Conservation (phyloP, 2,797 vertebrate genomes). For the Leuciscus waleckii region DNA sequence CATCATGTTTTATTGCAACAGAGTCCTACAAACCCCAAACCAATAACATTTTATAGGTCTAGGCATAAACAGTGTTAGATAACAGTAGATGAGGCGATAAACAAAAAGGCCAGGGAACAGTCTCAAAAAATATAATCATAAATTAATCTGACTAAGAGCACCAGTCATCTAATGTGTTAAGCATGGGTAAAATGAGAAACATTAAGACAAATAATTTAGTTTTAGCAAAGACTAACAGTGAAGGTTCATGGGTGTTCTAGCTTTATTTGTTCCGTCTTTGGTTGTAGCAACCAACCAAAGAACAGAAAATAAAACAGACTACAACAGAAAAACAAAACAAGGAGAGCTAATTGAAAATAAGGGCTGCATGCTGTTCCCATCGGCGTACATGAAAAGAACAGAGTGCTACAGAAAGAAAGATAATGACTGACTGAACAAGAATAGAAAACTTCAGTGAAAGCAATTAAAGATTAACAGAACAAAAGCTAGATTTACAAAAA, state of each 20-base stretch:
- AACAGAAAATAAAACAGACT: background rate
- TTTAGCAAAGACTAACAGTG: background rate
- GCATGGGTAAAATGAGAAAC: background rate
- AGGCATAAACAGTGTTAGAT: background rate
- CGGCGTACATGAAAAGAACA: background rate
- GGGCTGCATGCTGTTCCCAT: background rate
- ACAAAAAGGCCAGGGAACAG: background rate
- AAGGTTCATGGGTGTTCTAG: background rate
- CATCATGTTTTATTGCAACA: conserved; percentile 26
- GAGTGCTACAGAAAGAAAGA: background rate
- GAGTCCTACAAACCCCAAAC: conserved; percentile 19
- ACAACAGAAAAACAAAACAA: background rate
- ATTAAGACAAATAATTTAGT: background rate
- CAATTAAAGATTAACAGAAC: background rate
- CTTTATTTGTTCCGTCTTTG: conserved; percentile 25
- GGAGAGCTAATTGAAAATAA: conserved; percentile 11
- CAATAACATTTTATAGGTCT: background rate
- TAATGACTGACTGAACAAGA: background rate
- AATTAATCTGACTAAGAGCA: background rate
- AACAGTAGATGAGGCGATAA: conserved; percentile 9
- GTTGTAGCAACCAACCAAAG: conserved; percentile 3
- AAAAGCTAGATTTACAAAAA: background rate
- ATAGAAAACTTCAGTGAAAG: conserved; percentile 1
- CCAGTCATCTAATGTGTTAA: background rate
- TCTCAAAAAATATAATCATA: background rate